Evolutionary conservation across 1,140 invertebrate species (phyloP), one percentile per base, ranked within the genome.

Genomic region (Nylanderia fulva): DNA sequence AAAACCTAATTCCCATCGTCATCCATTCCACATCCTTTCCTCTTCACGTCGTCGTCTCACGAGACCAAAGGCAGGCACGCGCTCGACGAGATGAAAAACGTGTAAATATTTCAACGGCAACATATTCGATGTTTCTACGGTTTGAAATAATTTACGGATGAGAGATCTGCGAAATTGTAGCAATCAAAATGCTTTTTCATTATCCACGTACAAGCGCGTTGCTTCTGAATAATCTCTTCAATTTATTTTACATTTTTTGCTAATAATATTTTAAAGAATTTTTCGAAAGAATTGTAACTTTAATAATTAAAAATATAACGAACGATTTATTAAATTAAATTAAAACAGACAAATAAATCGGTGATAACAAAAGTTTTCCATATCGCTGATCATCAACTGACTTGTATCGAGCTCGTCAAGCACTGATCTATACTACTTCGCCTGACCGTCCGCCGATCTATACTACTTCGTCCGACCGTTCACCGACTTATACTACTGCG

Each of bases 1-100:
- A 71, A 88, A 91, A 91, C 89, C 84, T 91, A 90, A 91, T 90
- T 91, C 85, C 84, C 84, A 48, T 48, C 45, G 76, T 88, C 74
- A 88, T 88, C 72, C 85, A 87, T 87, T 88, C 52, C 52, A 56
- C 33, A 11, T 68, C 75, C 64, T 83, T 76, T 58, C 42, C 58
- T 27, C 48, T 27, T 27, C 48, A 27, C 29, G 11, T 68, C 76
- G 33, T 58, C 42, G 33, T 82, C 85, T 87, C 86, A 33, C 68
- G 84, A 82, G 68, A 71, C 54, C 75, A 61, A 74, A 84, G 48
- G 21, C 54, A 56, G 21, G 42, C 66, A 72, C 66, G 66, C 39
- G 66, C n/a, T 68, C 18, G 52, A 29, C 54, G 71, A 66, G 68
- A 72, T 60, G 82, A 77, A 54, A 71, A 85, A 72, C 52, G 77